Base-by-base conservation (phyloP, 1,140 invertebrate species). In the Drosophila nigrodunni region DNA sequence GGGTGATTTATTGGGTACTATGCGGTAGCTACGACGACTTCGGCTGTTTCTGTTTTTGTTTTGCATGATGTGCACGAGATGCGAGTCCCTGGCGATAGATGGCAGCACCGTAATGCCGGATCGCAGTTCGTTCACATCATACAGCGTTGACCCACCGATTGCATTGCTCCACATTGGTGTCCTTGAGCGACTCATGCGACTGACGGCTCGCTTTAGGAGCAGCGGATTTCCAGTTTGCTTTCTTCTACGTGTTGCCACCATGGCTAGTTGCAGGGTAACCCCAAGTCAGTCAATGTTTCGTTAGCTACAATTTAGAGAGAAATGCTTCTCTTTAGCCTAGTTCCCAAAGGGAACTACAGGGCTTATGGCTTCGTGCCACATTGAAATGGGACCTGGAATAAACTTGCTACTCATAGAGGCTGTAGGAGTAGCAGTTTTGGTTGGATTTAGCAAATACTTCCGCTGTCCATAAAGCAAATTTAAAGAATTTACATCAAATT, bases 231-330 rank as follows among this genome's bases (percentile, higher is more conserved):
- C 35, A 7, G 69, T 44, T 30, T 62, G 69, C 15, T 57, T 77
- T 21, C 43, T 78, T 46, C 15, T 69, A n/a, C 39, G 50, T 7
- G 11, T 52, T 13, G n/a, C 60, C 54, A 46, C 35, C 82, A 86
- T 85, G 4, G 59, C 37, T 49, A 70, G 11, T n/a, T 44, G 35
- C 55, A 30, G 25, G 25, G 25, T 30, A 37, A 37, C 6, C 8
- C 21, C 34, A 39, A 55, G 35, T 55, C 21, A 43, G 41, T 41
- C 41, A 43, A 13, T n/a, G n/a, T 43, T 43, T n/a, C 11, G 64
- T 25, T 21, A 9, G 30, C 18, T 46, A 44, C 8, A 54, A 65
- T 43, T 65, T 65, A 34, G 15, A 44, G 6, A 34, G 15, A 44
- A 9, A 11, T 34, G n/a, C 10, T 30, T 8, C 21, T 2, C n/a